Base-by-base conservation (phyloP, 2,113 vertebrate species). In the Xenopus borealis region DNA sequence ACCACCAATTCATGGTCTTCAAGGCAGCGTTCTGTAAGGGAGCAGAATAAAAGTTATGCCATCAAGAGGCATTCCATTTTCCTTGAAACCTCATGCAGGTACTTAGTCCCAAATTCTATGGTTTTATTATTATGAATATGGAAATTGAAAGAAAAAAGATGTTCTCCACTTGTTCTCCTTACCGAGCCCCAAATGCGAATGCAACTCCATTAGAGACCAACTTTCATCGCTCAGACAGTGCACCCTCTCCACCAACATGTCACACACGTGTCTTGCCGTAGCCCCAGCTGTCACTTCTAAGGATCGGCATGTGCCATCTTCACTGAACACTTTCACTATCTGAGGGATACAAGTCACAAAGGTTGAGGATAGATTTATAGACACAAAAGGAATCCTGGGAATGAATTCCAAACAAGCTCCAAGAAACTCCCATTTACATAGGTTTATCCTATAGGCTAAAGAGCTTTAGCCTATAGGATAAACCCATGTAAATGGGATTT, bases 1-100 rank as follows among this genome's bases (percentile, higher is more conserved):
- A 93, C 85, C 83, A 96, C 93, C 0, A 86, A 88, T 86, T 99
- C 97, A 7, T 98, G 96, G 83, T 99, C 97, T 86, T 97, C 97
- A 78, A 99, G 86, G 76, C 91, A 95, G 23, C 96, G 83, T 79
- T 99, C 96, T 98, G 82, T 0, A 16, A 3, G 72, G 23, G 19
- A 62, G 5, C 1, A 55, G 46, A 64, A 61, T 12, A 19, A 9
- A 13, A 55, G 53, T 55, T 2, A n/a, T 50, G 33, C 33, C 33
- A 40, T 40, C 23, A 27, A 27, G 23, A 27, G 23, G 3, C 23
- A 27, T 27, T 40, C 23, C 23, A 27, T 3, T 27, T 27, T 3
- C 23, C 23, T 27, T 27, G 23, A 27, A 27, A 1, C 23, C 23
- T 27, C 23, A 27, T 27, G 23, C 23, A 27, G 23, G 3, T 27